phyloP scores from a whole-genome alignment of 2,113 vertebrate genomes.

The Phalacrocorax carbo region DNA sequence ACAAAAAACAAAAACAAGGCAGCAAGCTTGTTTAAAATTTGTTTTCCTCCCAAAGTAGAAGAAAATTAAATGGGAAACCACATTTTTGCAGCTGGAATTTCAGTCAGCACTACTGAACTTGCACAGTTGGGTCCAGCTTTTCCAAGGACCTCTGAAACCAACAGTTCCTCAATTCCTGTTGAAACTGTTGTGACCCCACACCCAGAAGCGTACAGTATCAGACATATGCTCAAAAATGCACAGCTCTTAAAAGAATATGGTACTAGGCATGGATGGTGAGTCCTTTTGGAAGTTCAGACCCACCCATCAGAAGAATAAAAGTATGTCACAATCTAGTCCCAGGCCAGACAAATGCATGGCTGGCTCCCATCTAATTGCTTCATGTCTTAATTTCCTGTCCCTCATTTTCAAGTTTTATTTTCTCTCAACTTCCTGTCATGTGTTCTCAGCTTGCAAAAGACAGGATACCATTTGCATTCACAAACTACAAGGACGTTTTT shows the following conservation, averaged over 20 bases:
- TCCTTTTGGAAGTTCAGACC: neutral
- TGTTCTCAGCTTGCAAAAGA: conserved; percentile 3
- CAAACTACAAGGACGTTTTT: conserved; percentile 8
- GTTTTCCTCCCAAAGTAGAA: neutral
- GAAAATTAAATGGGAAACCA: neutral
- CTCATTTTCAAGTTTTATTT: conserved; percentile 6
- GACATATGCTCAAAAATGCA: neutral
- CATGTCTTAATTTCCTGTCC: neutral
- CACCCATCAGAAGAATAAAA: neutral
- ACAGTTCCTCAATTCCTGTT: neutral
- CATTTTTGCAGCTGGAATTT: neutral
- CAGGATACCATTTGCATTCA: conserved; percentile 43
- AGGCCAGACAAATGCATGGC: neutral
- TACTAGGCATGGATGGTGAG: neutral
- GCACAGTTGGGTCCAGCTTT: neutral
- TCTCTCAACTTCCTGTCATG: conserved; percentile 31
- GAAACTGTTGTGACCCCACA: neutral
- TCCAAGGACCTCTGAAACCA: neutral
- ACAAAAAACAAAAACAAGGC: neutral
- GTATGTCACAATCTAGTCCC: neutral
- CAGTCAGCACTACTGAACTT: neutral
- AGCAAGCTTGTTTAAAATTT: neutral
- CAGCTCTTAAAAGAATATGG: neutral
- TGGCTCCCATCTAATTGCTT: neutral
- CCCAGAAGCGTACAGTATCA: neutral